Base-by-base conservation (phyloP, 2,888 invertebrate species). In the Drosophila trichaetosa region DNA sequence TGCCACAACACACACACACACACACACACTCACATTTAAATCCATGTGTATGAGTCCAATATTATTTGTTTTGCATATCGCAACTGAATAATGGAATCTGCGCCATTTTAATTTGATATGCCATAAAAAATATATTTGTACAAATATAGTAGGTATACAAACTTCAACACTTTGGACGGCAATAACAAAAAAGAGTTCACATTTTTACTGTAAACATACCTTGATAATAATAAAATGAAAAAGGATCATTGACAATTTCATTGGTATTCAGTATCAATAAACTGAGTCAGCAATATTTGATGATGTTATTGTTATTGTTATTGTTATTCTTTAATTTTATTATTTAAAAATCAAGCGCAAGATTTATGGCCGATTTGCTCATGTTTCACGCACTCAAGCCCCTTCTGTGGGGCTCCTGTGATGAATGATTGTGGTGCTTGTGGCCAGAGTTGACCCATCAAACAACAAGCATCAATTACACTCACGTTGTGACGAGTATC, bases 351-450 rank as follows among this genome's bases (percentile, higher is more conserved):
- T 61, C 13, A 65, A 54, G 11, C n/a, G 31, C 24, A 52, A 64
- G 54, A 76, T 59, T 64, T 68, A 58, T 58, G 52, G 56, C 57
- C 57, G 60, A 54, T 62, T 59, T 49, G 16, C 29, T 38, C 27
- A 40, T 31, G 31, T 52, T 34, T n/a, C 11, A 4, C 13, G n/a
- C 46, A 24, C 29, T 40, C 24, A 27, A 2, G 24, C 33, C 3
- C 27, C 16, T 24, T 24, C 6, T 18, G 24, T 13, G 21, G 24
- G 11, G 10, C 40, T 33, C 2, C 2, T 24, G 31, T 76, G 79
- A 79, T 79, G 80, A 79, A 73, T 69, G 79, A 79, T 76, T 62
- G 76, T 65, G 56, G 56, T 76, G 69, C 63, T 69, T 74, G 78
- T 74, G 78, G 62, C 51, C 59, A 78, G 21, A 52, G 60, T 21